phyloP scores from a whole-genome alignment of 2,797 vertebrate genomes.

The Moxostoma hubbsi region DNA sequence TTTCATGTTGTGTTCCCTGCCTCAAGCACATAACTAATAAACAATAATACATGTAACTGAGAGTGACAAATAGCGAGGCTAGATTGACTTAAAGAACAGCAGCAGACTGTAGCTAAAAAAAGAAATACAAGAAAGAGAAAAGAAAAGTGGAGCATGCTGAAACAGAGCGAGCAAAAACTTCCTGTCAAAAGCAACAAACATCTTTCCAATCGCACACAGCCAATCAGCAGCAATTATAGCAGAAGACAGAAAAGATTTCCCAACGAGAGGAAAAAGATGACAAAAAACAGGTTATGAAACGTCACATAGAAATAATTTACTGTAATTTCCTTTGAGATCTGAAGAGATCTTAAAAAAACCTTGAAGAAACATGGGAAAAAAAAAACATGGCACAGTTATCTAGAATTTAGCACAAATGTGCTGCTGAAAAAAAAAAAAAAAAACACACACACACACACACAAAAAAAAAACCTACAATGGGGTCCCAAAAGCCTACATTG shows the following conservation, averaged over 20 bases:
- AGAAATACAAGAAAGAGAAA: neutral
- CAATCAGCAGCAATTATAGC: slow-evolving; percentile 15
- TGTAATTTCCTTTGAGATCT: neutral
- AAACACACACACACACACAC: too few relatives aligned
- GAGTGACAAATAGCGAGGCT: slow-evolving; percentile 4
- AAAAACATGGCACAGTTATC: neutral
- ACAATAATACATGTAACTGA: neutral
- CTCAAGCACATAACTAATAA: slow-evolving; percentile 2
- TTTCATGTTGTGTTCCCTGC: neutral
- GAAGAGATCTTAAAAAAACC: neutral
- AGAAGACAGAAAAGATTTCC: neutral
- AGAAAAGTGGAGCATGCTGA: slow-evolving; percentile 8
- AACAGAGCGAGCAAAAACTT: slow-evolving; percentile 3
- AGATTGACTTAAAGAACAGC: slow-evolving; percentile 5
- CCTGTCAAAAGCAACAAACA: neutral
- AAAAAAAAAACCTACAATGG: neutral
- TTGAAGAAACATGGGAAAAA: too few relatives aligned
- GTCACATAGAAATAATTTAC: neutral
- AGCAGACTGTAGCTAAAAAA: slow-evolving; percentile 33
- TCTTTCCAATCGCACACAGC: neutral
- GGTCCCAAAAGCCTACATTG: too few relatives aligned
- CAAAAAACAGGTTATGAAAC: neutral
- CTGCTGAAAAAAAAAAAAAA: too few relatives aligned
- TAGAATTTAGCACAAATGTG: neutral
- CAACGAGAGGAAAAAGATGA: neutral